Percentiles rank a stretch among this genome's conserved stretches.
Evolutionary conservation across 2,888 invertebrate species (phyloP).

Genomic region (Operophtera brumata): DNA sequence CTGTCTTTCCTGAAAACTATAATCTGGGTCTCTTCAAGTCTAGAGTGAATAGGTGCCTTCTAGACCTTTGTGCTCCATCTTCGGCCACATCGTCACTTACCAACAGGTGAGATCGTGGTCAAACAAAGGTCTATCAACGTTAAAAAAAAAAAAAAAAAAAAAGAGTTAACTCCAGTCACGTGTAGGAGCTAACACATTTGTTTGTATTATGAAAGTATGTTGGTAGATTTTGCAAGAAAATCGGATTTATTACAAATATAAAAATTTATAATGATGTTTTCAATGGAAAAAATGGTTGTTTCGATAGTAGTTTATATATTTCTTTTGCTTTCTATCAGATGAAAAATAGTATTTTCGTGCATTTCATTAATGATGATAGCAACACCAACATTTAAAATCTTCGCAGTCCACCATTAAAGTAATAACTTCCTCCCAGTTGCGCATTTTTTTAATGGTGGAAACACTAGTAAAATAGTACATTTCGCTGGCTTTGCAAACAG

Average conservation of each 20-base stretch:
- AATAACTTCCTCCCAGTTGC: conserved; percentile 66
- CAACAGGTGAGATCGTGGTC: no score
- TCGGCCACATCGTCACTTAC: no score
- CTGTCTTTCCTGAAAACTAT: no score
- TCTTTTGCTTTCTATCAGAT: conserved; percentile 45
- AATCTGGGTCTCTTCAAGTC: no score
- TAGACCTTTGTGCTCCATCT: no score
- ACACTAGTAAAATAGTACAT: conserved; percentile 37
- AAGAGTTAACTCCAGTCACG: no score
- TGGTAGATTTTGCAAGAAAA: not conserved
- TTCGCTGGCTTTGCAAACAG: conserved; percentile 21
- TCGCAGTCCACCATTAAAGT: conserved; percentile 71
- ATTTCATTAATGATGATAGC: conserved; percentile 68
- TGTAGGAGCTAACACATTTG: no score
- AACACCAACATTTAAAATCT: conserved; percentile 63
- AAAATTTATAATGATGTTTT: not conserved
- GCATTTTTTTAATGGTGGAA: conserved; percentile 53
- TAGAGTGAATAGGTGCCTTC: no score
- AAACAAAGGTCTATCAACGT: no score
- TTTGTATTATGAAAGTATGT: not conserved
- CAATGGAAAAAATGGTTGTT: not conserved
- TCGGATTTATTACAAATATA: not conserved
- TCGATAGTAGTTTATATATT: conserved; percentile 27
- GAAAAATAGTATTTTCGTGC: conserved; percentile 54
- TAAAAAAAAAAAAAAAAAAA: no score